These are phyloP conservation scores for Nesometra sesokonis DNA, from an alignment of 35 echinoderm and acorn worm genomes.

Conservation along the genomic window DNA sequence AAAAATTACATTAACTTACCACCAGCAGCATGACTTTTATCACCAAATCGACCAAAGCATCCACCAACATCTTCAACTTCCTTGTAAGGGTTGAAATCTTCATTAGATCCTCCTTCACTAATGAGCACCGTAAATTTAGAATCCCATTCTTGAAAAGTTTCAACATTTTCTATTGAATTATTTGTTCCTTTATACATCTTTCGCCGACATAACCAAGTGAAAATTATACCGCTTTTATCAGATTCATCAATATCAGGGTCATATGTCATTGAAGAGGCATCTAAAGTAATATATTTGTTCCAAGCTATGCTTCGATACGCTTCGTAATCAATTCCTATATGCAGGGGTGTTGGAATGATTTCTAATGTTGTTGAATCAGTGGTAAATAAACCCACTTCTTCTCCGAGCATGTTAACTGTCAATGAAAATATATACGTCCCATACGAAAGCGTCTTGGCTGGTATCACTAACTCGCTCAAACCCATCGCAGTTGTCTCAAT, in stretches of 20 bases:
- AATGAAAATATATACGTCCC: conserved; percentile 70
- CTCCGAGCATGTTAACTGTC: conserved; percentile 80
- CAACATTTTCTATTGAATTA: background rate
- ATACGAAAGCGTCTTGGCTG: conserved; percentile 41
- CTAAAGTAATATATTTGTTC: conserved; percentile 52
- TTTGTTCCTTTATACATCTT: conserved; percentile 17
- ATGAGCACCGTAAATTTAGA: conserved; percentile 51
- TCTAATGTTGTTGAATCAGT: conserved; percentile 40
- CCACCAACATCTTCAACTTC: conserved; percentile 56
- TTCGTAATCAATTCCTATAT: conserved; percentile 45
- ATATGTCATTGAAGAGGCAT: conserved; percentile 41
- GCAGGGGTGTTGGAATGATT: conserved; percentile 66
- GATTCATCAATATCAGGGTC: conserved; percentile 62
- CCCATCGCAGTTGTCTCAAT: too few relatives aligned
- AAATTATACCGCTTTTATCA: conserved; percentile 50
- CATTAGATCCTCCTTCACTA: conserved; percentile 2
- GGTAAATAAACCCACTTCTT: conserved; percentile 48
- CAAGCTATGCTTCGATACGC: conserved; percentile 58
- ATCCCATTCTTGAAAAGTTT: conserved; percentile 78
- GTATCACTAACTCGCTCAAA: background rate
- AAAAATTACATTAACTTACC: background rate
- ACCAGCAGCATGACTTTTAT: background rate
- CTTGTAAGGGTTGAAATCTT: conserved; percentile 41
- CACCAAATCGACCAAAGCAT: conserved; percentile 79
- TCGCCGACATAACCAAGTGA: conserved; percentile 73